Percentiles rank a stretch among this genome's conserved stretches.
Conservation (phyloP, 37 sponge, comb jelly and placozoan species). For the Spongilla lacustris region DNA sequence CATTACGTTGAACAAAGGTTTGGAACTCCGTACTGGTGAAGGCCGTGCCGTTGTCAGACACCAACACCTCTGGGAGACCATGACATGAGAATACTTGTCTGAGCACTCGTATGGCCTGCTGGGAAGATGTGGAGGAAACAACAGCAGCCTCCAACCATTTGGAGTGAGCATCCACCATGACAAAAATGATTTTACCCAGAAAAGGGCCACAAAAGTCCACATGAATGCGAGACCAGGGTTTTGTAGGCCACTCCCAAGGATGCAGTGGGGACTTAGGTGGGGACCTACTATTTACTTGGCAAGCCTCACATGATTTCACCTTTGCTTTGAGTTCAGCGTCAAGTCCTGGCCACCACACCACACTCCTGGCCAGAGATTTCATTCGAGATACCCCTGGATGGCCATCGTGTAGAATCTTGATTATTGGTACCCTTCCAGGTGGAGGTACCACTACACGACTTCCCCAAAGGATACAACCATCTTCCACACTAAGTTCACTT, state of each 20-base stretch:
- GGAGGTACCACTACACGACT: constrained; percentile 14
- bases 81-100: background rate
- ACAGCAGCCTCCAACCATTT: constrained; percentile 20
- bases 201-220: constrained; percentile 5
- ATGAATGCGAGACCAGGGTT: constrained; percentile 12
- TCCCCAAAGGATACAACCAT: constrained; percentile 14
- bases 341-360: constrained; percentile 34
- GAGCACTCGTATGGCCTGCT: constrained; percentile 13
- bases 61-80: constrained; percentile 9
- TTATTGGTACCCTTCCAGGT: constrained; percentile 7
- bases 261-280: constrained; percentile 11
- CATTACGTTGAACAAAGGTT: background rate
- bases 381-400: constrained; percentile 5
- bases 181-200: constrained; percentile 11
- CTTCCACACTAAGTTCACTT: constrained; percentile 10
- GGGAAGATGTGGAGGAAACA: background rate
- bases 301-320: background rate
- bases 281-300: background rate
- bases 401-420: constrained; percentile 2
- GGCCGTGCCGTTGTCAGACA: constrained; percentile 17
- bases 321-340: background rate
- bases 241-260: constrained; percentile 30
- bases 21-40: constrained; percentile 11
- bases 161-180: constrained; percentile 32
- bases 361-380: constrained; percentile 7